These are phyloP conservation scores for Accipiter virgatus DNA, from an alignment of 2,113 vertebrate species.

Conservation along the genomic window DNA sequence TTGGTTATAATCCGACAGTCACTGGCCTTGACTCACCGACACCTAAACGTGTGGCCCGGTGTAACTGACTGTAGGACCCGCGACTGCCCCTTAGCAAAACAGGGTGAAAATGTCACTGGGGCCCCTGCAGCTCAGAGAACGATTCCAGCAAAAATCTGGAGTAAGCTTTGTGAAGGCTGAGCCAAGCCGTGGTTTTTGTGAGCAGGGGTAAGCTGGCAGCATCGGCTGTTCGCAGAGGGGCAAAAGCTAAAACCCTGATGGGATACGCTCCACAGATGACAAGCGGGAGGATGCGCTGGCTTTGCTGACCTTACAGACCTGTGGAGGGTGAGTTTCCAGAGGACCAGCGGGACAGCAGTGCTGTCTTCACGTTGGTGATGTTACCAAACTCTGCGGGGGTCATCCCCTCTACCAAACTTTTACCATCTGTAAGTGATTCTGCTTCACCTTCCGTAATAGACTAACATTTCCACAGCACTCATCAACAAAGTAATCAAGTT, in stretches of 20 bases:
- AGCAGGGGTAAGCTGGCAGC: background rate
- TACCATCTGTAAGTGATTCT: background rate
- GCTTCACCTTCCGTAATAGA: background rate
- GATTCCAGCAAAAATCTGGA: background rate
- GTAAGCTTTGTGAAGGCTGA: background rate
- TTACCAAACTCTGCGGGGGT: background rate
- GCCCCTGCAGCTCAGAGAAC: background rate
- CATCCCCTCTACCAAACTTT: background rate
- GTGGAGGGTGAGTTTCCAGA: background rate
- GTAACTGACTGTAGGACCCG: rapidly evolving
- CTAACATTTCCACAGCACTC: background rate
- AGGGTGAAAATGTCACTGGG: background rate
- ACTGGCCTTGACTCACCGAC: background rate
- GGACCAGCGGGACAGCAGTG: background rate
- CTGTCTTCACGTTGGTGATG: background rate
- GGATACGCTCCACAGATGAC: background rate
- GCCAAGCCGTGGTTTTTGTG: background rate
- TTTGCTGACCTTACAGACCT: background rate
- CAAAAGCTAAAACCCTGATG: background rate
- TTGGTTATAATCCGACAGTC: background rate
- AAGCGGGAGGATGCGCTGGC: background rate
- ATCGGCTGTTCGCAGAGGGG: background rate
- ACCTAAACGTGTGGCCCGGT: rapidly evolving
- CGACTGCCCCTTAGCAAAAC: background rate
- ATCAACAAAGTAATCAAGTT: background rate